These are phyloP conservation scores for Drosophila nasuta DNA, from an alignment of 1,140 invertebrate genomes.

Conservation along the genomic window DNA sequence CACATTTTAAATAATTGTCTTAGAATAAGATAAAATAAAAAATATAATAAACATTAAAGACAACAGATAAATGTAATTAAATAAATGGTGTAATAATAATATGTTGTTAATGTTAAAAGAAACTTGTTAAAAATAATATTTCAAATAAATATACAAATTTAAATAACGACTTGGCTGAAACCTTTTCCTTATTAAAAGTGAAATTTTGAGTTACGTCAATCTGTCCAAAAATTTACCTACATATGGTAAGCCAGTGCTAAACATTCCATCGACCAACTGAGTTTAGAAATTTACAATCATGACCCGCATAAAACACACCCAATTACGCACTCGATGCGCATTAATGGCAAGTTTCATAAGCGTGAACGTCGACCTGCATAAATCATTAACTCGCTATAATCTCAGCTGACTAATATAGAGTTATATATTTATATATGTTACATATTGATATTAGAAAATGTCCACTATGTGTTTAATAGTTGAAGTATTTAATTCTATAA, in stretches of 20 bases:
- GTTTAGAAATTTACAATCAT: conserved; percentile 75
- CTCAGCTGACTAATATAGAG: too few relatives aligned
- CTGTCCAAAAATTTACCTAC: conserved; percentile 68
- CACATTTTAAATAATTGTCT: conserved; percentile 80
- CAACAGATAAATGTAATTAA: conserved; percentile 74
- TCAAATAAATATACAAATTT: conserved; percentile 73
- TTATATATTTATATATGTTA: too few relatives aligned
- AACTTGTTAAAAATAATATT: conserved; percentile 83
- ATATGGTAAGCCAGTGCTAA: conserved; percentile 38
- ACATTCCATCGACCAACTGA: conserved; percentile 76
- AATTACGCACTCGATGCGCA: conserved; percentile 48
- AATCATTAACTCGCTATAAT: conserved; percentile 49
- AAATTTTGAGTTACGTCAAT: conserved; percentile 71
- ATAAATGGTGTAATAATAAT: conserved; percentile 78
- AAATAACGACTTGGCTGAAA: conserved; percentile 9
- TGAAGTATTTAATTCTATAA: too few relatives aligned
- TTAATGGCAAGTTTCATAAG: conserved; percentile 64
- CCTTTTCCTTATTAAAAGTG: conserved; percentile 63
- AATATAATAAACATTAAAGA: conserved; percentile 38
- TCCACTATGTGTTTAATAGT: too few relatives aligned
- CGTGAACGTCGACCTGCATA: conserved; percentile 12
- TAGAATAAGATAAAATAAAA: conserved; percentile 43
- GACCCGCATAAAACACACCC: conserved; percentile 63
- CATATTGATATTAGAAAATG: too few relatives aligned
- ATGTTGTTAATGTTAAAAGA: conserved; percentile 84